Base-by-base conservation (phyloP, 2,797 vertebrate genomes). In the Crypturellus tataupa region DNA sequence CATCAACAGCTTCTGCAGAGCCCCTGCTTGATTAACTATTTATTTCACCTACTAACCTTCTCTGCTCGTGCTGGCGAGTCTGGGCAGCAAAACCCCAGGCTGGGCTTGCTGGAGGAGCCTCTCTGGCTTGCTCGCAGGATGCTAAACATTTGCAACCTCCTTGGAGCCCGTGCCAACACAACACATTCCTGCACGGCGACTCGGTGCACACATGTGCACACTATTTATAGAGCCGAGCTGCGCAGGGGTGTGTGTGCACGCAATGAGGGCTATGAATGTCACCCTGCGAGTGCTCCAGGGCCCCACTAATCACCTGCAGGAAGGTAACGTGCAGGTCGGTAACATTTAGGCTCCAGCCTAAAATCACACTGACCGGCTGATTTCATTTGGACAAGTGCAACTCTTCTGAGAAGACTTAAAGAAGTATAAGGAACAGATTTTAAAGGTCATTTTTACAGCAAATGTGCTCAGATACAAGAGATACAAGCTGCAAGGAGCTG, bases 151-250 rank as follows among this genome's bases (percentile, higher is more conserved):
- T 10, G 63, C 3, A 0, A 8, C 23, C 15, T 72, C 69, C 87
- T 72, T 65, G 76, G 72, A 10, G 40, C 3, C 39, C 29, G 39
- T 87, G 90, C 84, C 86, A 91, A 24, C 18, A 4, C 0, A 0
- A 15, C 31, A 6, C 86, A 33, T 85, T 85, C 93, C 27, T 65
- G 81, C 21, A 29, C 10, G 33, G 76, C 46, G 29, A 5, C 73
- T 23, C 6, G 18, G 29, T 4, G 79, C 4, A 3, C 82, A 87
- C 81, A 70, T 10, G 1, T 46, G 85, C 72, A 12, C 56, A 1
- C 87, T 86, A 86, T 95, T 88, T 91, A 95, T 88, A 81, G 94
- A 59, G 73, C 4, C 33, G 23, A 81, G 84, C 85, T 93, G 83
- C 60, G n/a, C 7, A 9, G 46, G 51, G 25, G 59, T 12, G 2